These are phyloP conservation scores for Escarpia spicata DNA, from an alignment of 2,888 invertebrate genomes.

Conservation along the genomic window DNA sequence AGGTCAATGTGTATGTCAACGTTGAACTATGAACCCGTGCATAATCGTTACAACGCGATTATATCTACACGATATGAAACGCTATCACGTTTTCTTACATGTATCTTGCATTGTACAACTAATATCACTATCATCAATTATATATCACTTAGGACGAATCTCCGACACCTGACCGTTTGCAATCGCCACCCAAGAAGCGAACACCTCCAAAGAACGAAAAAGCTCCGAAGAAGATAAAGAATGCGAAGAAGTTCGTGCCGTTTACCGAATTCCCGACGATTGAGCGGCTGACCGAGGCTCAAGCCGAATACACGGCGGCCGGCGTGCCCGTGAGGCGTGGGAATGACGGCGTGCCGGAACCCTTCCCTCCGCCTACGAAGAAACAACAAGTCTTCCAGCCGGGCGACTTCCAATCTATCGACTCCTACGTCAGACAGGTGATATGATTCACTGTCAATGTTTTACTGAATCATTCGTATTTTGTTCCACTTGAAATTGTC, in stretches of 20 bases:
- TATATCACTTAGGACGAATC: background rate
- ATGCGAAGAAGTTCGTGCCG: background rate
- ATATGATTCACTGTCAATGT: background rate
- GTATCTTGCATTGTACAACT: background rate
- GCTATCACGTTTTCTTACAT: too few species aligned
- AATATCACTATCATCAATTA: background rate
- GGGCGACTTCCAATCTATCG: slow-evolving; percentile 25
- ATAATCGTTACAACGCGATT: too few species aligned
- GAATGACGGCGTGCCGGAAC: slow-evolving; percentile 29
- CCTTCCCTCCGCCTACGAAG: slow-evolving; percentile 32
- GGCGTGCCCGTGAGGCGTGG: slow-evolving; percentile 4
- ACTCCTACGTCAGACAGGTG: slow-evolving; percentile 20
- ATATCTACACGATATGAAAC: too few species aligned
- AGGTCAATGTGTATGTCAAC: too few species aligned
- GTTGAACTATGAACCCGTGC: too few species aligned
- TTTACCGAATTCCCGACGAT: slow-evolving; percentile 33
- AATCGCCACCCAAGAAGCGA: background rate
- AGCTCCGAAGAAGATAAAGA: background rate
- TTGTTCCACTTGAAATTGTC: too few species aligned
- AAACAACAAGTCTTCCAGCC: slow-evolving; percentile 29
- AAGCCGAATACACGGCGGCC: slow-evolving; percentile 28
- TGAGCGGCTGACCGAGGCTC: slow-evolving; percentile 27
- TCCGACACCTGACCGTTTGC: background rate
- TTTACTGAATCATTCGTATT: too few species aligned
- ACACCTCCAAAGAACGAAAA: too few species aligned